Evolutionary conservation across 2,888 invertebrate species (phyloP).

Genomic region (Sericinus montela): DNA sequence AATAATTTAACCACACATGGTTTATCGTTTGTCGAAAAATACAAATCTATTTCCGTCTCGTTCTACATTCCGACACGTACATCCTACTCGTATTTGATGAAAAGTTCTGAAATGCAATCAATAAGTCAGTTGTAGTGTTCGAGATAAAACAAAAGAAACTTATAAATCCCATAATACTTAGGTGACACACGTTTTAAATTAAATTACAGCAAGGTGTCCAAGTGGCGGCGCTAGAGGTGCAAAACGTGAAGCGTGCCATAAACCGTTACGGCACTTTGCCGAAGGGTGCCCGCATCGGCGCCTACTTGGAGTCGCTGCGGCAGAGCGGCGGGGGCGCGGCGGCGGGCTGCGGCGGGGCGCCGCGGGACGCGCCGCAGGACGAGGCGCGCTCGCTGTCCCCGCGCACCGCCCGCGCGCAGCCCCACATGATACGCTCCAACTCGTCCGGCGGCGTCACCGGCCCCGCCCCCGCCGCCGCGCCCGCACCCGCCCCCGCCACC

Average conservation of each 20-base stretch:
- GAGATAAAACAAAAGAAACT: too few species aligned
- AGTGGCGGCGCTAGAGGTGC: conserved; percentile 95
- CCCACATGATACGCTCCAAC: conserved; percentile 94
- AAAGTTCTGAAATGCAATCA: too few species aligned
- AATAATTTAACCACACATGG: too few species aligned
- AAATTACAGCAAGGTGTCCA: conserved; percentile 79
- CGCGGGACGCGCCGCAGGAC: conserved; percentile 49
- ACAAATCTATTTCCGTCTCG: too few species aligned
- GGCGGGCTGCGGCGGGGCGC: conserved; percentile 62
- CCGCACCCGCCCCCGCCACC: conserved; percentile 48
- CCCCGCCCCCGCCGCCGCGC: conserved; percentile 66
- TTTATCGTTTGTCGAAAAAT: too few species aligned
- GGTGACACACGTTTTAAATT: too few species aligned
- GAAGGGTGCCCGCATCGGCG: conserved; percentile 97
- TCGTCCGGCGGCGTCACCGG: conserved; percentile 90
- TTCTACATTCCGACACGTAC: too few species aligned
- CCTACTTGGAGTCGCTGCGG: conserved; percentile 95
- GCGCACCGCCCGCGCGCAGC: conserved; percentile 82
- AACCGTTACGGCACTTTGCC: conserved; percentile 98
- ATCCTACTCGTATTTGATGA: too few species aligned
- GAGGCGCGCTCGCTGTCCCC: conserved; percentile 81
- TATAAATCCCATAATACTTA: too few species aligned
- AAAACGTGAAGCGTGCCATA: conserved; percentile 96
- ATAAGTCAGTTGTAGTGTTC: too few species aligned
- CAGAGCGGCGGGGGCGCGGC: conserved; percentile 80